phyloP scores from a whole-genome alignment of 2,888 invertebrate genomes.

The Erebia epiphron region DNA sequence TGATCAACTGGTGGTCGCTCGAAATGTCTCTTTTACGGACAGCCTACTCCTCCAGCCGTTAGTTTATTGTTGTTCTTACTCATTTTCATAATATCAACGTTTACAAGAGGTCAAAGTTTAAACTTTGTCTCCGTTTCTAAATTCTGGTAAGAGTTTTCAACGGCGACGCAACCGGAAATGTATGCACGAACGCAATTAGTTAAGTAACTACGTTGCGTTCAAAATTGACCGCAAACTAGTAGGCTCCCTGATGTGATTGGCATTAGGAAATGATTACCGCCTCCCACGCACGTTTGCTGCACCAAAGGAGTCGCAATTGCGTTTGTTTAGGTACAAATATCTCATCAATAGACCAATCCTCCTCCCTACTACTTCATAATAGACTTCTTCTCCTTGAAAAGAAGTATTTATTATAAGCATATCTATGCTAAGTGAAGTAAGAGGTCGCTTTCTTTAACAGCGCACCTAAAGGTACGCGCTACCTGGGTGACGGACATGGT shows the following conservation, averaged over 20 bases:
- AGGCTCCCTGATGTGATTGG: no score
- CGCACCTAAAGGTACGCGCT: slow-evolving; percentile 82
- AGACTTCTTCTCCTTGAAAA: no score
- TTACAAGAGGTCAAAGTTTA: background rate
- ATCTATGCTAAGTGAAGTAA: background rate
- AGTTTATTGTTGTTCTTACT: slow-evolving; percentile 50
- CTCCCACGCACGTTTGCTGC: no score
- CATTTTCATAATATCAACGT: background rate
- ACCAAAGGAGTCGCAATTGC: no score
- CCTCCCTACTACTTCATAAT: no score
- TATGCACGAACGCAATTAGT: background rate
- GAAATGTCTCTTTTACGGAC: slow-evolving; percentile 86
- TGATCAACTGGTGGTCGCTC: slow-evolving; percentile 90
- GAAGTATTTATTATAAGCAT: no score
- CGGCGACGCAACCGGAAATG: background rate
- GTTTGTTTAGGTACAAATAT: no score
- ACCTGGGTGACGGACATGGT: slow-evolving; percentile 90
- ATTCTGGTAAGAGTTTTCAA: background rate
- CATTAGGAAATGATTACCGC: no score
- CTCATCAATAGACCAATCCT: no score
- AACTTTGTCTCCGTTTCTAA: background rate
- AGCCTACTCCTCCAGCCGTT: slow-evolving; percentile 85
- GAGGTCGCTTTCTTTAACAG: slow-evolving; percentile 53
- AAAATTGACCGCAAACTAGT: background rate
- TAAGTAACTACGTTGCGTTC: background rate